Percentiles rank a stretch among this genome's conserved stretches.
Evolutionary conservation across 2,113 vertebrate species (phyloP).

Genomic region (Corvus cornix): DNA sequence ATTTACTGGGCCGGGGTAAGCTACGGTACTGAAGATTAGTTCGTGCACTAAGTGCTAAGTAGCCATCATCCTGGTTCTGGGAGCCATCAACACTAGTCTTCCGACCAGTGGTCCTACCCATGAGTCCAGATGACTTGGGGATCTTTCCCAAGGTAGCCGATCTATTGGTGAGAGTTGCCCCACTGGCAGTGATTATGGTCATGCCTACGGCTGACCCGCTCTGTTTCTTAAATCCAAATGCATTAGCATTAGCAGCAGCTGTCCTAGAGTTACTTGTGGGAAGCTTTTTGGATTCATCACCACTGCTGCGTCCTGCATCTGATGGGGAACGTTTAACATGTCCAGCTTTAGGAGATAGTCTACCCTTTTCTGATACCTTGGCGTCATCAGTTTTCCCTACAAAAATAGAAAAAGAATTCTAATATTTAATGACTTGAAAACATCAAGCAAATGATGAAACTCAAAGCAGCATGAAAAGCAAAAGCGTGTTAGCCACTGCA

Average conservation of each 20-base stretch:
- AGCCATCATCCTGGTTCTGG: slow-evolving; percentile 90
- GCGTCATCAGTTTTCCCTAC: slow-evolving; percentile 95
- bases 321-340: slow-evolving; percentile 93
- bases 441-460: slow-evolving; percentile 60
- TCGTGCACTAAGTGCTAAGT: slow-evolving; percentile 85
- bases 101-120: slow-evolving; percentile 77
- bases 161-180: slow-evolving; percentile 92
- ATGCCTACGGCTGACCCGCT: slow-evolving; percentile 77
- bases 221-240: slow-evolving; percentile 97
- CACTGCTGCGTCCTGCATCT: slow-evolving; percentile 91
- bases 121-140: slow-evolving; percentile 87
- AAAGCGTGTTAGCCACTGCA: slow-evolving; percentile 40
- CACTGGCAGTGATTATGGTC: slow-evolving; percentile 91
- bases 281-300: slow-evolving; percentile 89
- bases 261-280: slow-evolving; percentile 78
- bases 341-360: slow-evolving; percentile 85
- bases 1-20: slow-evolving; percentile 92
- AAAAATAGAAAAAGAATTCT: slow-evolving; percentile 63
- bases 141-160: slow-evolving; percentile 97
- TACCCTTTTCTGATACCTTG: slow-evolving; percentile 96
- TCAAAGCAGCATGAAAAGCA: slow-evolving; percentile 59
- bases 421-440: slow-evolving; percentile 64
- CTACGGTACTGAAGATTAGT: slow-evolving; percentile 97
- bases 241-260: slow-evolving; percentile 81
- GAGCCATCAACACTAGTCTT: slow-evolving; percentile 82